Conservation (phyloP, 2,113 vertebrate genomes). For the Menura novaehollandiae region DNA sequence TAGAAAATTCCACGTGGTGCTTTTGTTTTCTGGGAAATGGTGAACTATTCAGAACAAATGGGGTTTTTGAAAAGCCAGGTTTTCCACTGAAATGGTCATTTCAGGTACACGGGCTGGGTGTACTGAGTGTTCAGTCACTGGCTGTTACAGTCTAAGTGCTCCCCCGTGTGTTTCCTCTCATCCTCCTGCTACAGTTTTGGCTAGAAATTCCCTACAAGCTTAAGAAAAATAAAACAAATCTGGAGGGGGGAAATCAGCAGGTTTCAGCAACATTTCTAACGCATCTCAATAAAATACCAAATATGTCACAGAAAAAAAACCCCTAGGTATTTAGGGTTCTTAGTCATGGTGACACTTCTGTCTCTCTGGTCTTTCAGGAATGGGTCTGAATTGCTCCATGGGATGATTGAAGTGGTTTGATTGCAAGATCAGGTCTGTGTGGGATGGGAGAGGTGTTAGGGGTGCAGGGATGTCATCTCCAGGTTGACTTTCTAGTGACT, state of each 20-base stretch:
- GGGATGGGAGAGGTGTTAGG: not conserved
- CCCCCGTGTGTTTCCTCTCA: slow-evolving; percentile 45
- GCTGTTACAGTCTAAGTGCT: slow-evolving; percentile 11
- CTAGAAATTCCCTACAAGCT: not conserved
- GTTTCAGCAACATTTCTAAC: not conserved
- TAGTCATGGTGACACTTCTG: not conserved
- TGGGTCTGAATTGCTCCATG: not conserved
- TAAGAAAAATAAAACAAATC: not conserved
- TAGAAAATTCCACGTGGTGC: not conserved
- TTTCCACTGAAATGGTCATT: not conserved
- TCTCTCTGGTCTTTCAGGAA: not conserved
- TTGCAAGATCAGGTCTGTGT: not conserved
- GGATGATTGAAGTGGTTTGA: not conserved
- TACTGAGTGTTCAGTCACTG: fast-evolving
- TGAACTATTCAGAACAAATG: not conserved
- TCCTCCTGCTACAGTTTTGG: not conserved
- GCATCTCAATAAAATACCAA: not conserved
- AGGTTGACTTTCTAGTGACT: not conserved
- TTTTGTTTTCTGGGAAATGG: not conserved
- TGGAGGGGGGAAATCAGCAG: not conserved
- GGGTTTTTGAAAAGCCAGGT: not conserved
- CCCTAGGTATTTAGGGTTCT: not conserved
- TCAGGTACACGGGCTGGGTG: not conserved
- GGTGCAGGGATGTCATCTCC: not conserved
- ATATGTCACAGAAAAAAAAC: not conserved